A percentile compares a stretch with the other conserved stretches of the same genome.
Evolutionary conservation across 1,140 invertebrate species (phyloP).

Genomic region (Monomorium pharaonis): DNA sequence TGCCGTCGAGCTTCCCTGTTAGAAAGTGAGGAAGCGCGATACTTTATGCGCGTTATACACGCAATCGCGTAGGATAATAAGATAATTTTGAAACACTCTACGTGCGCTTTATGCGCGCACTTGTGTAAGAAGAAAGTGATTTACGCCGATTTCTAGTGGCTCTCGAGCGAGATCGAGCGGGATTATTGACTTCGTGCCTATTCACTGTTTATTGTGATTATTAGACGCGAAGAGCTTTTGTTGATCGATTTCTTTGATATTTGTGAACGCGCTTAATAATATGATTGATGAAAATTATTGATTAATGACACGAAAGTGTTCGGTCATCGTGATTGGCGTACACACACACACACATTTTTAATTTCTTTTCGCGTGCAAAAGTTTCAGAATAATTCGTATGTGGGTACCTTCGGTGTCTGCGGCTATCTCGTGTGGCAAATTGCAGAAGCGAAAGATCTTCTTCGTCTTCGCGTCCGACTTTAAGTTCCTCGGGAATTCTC

Average conservation of each 20-base stretch:
- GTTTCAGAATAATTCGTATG: constrained; percentile 10
- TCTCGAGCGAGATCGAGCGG: background rate
- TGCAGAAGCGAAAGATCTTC: constrained; percentile 89
- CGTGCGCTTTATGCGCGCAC: too few species aligned
- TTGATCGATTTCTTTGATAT: background rate
- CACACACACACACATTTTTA: background rate
- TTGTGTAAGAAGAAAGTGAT: background rate
- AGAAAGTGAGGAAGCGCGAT: constrained; percentile 34
- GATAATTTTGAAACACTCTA: background rate
- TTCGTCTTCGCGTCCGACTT: constrained; percentile 87
- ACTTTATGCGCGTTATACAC: background rate
- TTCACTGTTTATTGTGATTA: background rate
- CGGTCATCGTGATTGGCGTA: background rate
- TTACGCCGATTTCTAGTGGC: background rate
- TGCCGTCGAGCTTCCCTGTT: constrained; percentile 86
- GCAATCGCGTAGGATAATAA: background rate
- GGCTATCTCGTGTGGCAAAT: constrained; percentile 88
- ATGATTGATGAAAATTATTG: background rate
- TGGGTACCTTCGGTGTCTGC: constrained; percentile 89
- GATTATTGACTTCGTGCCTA: background rate
- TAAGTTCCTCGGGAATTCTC: constrained; percentile 84
- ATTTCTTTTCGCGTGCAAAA: background rate
- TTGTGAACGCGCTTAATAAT: background rate
- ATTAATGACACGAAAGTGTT: background rate
- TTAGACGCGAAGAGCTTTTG: background rate